Conservation (phyloP, 2,113 vertebrate genomes). For the Turnix velox region DNA sequence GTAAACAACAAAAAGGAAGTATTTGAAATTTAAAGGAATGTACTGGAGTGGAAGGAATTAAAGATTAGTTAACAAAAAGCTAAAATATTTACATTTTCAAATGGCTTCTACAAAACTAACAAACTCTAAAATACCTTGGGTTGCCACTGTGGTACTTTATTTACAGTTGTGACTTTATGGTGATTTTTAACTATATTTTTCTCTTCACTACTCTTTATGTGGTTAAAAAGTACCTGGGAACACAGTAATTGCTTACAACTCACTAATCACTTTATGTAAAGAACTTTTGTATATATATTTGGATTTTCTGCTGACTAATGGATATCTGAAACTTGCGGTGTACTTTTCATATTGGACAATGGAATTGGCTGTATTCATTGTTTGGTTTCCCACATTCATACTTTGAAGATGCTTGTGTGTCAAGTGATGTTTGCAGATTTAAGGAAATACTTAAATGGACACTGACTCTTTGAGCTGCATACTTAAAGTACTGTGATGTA, state of each 20-base stretch:
- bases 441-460: conserved; percentile 6
- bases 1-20: not conserved
- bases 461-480: conserved; percentile 47
- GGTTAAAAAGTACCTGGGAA: conserved; percentile 43
- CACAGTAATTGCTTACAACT: conserved; percentile 4
- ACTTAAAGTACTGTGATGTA: conserved; percentile 63
- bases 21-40: conserved; percentile 32
- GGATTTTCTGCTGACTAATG: conserved; percentile 50
- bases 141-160: conserved; percentile 50
- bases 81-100: conserved; percentile 44
- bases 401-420: conserved; percentile 30
- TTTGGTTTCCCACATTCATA: conserved; percentile 61
- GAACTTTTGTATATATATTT: conserved; percentile 68
- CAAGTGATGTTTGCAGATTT: conserved; percentile 37
- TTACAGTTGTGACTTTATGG: conserved; percentile 58
- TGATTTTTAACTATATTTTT: conserved; percentile 69
- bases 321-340: conserved; percentile 29
- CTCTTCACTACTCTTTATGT: conserved; percentile 30
- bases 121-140: conserved; percentile 20
- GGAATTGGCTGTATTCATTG: not conserved
- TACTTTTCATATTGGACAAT: conserved; percentile 14
- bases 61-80: conserved; percentile 52
- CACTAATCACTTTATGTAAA: conserved; percentile 63
- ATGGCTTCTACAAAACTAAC: conserved; percentile 66
- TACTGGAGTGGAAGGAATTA: conserved; percentile 41